Conservation (phyloP, 2,113 vertebrate species). For the Caretta caretta region DNA sequence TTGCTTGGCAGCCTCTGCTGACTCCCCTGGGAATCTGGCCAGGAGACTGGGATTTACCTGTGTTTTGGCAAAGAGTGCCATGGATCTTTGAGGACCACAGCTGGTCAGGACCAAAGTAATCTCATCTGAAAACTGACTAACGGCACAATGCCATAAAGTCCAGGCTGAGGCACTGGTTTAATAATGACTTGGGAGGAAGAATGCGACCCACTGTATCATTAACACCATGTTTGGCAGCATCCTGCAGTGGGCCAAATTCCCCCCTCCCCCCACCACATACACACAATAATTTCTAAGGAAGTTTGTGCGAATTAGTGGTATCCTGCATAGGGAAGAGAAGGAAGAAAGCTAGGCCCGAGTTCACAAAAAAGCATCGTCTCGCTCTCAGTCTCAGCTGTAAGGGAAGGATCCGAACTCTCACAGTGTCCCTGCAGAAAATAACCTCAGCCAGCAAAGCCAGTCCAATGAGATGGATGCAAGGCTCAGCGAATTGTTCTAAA, state of each 20-base stretch:
- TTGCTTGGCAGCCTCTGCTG: background rate
- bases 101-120: background rate
- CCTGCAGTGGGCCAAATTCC: rapidly evolving
- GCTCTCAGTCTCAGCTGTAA: background rate
- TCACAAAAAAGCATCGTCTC: background rate
- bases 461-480: slow-evolving; percentile 13
- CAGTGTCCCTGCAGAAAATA: slow-evolving; percentile 12
- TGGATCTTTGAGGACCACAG: background rate
- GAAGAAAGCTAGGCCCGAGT: background rate
- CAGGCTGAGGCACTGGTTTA: slow-evolving; percentile 33
- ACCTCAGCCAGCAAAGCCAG: slow-evolving; percentile 18
- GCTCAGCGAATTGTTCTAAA: background rate
- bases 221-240: slow-evolving; percentile 43
- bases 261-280: no score
- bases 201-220: background rate
- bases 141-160: background rate
- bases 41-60: background rate
- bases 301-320: background rate
- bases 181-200: background rate
- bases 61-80: background rate
- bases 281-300: slow-evolving; percentile 20
- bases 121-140: slow-evolving; percentile 7
- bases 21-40: background rate
- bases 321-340: slow-evolving; percentile 10
- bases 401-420: background rate